Base-by-base conservation (phyloP, 1,140 invertebrate species). In the Diploscapter pachys region DNA sequence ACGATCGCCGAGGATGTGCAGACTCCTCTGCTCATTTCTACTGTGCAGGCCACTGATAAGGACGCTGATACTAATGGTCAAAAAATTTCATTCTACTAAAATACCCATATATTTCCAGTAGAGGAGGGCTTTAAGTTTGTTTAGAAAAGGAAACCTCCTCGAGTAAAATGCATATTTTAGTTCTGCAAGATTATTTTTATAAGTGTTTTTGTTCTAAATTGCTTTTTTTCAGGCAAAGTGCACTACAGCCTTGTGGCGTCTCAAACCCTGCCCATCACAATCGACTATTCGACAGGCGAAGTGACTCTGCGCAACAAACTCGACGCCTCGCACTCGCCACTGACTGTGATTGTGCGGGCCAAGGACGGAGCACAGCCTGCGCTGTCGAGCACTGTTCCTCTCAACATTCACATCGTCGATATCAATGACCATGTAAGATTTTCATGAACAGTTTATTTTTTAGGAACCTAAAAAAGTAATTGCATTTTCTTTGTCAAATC, bases 1-100 rank as follows among this genome's bases (percentile, higher is more conserved):
- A 91, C 89, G 13, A 91, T 98, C 4, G 88, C 91, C 59, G 96
- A 99, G 87, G 93, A 96, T 87, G 93, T 93, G 49, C 87, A 93
- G 66, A 90, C 93, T 76, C 94, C 94, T 75, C 87, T 87, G 0
- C 92, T 91, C 49, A 92, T 98, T 6, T 88, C 93, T 0, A 91
- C 93, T 87, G 90, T 98, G 4, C 89, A 90, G 8, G 95, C 96
- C 0, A 91, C 89, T 0, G 96, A 98, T 86, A 90, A 90, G 5
- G 96, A 99, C 86, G 90, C 91, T 9, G 93, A 93, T 11, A 87
- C 93, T 3, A 98, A 98, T 87, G 94, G 94, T 31, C 31, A 31
- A 31, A 31, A 31, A 31, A 31, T 31, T 2, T 87, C 89, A 71
- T 89, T 92, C 53, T n/a, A 31, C n/a, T 9, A n/a, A 48, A 11